Evolutionary conservation across 2,797 vertebrate genomes (phyloP).

Genomic region (Oryzias sinensis): DNA sequence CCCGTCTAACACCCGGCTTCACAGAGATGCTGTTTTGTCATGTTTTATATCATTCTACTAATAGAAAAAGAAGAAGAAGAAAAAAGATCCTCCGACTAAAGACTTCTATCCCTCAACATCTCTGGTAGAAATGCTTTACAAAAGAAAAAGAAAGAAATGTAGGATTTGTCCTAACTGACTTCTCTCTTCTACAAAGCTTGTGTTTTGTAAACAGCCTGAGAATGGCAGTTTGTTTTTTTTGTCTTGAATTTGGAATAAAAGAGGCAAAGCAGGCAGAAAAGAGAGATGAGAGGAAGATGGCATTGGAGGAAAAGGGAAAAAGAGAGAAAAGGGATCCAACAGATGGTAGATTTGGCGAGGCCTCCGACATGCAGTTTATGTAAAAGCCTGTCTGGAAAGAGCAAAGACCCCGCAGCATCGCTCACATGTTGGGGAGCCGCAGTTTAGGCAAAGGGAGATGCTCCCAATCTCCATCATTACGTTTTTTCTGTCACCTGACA

Average conservation of each 20-base stretch:
- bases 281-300: conserved; percentile 27
- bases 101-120: conserved; percentile 74
- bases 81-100: conserved; percentile 77
- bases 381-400: conserved; percentile 74
- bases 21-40: conserved; percentile 79
- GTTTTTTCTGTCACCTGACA: conserved; percentile 1
- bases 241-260: conserved; percentile 53
- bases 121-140: conserved; percentile 67
- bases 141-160: conserved; percentile 19
- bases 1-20: conserved; percentile 78
- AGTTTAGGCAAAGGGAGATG: conserved; percentile 57
- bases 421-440: conserved; percentile 69
- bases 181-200: conserved; percentile 56
- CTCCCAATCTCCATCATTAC: conserved; percentile 52
- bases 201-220: conserved; percentile 64
- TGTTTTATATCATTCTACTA: conserved; percentile 83
- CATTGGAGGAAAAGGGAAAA: conserved; percentile 34
- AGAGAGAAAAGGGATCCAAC: conserved; percentile 58
- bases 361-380: conserved; percentile 69
- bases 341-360: conserved; percentile 78
- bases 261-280: conserved; percentile 36
- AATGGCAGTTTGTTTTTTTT: conserved; percentile 52
- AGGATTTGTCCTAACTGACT: conserved; percentile 57
- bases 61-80: conserved; percentile 59
- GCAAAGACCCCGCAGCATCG: conserved; percentile 68